Conservation (phyloP, 2,797 vertebrate species). For the Parambassis ranga region DNA sequence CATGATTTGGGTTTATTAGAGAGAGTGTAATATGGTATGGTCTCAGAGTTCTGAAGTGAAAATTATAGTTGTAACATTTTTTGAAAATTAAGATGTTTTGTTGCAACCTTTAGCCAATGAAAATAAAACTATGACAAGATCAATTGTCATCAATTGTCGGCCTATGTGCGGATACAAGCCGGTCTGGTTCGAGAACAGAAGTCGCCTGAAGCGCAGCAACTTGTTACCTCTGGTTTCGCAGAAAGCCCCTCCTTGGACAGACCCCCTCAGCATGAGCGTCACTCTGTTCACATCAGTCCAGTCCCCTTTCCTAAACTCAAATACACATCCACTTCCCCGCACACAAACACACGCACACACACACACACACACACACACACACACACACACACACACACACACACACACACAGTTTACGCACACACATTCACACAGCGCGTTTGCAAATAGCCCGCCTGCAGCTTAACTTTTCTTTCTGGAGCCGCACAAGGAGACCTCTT, state of each 20-base stretch:
- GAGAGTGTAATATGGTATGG: too few relatives aligned
- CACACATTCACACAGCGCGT: slow-evolving; percentile 11
- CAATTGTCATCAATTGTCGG: too few relatives aligned
- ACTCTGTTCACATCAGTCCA: slow-evolving; percentile 64
- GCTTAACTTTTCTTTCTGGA: slow-evolving; percentile 29
- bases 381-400: slow-evolving; percentile 5
- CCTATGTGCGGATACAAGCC: too few relatives aligned
- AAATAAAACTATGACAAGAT: too few relatives aligned
- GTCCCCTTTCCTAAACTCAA: slow-evolving; percentile 34
- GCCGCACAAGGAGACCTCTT: slow-evolving; percentile 34
- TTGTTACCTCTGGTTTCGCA: slow-evolving; percentile 36
- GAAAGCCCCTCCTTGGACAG: slow-evolving; percentile 63
- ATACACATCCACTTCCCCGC: slow-evolving; percentile 36
- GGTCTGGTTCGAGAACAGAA: neutral
- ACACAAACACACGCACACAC: slow-evolving; percentile 15
- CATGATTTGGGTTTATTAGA: too few relatives aligned
- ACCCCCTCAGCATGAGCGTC: slow-evolving; percentile 54
- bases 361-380: slow-evolving; percentile 19
- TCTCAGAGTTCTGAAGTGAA: too few relatives aligned
- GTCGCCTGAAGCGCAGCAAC: slow-evolving; percentile 1
- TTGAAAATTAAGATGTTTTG: too few relatives aligned
- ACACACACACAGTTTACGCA: neutral
- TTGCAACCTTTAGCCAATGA: too few relatives aligned
- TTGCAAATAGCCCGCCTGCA: slow-evolving; percentile 28
- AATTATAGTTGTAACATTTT: too few relatives aligned